Conservation (phyloP, 2,113 vertebrate genomes). For the Notiomystis cincta region DNA sequence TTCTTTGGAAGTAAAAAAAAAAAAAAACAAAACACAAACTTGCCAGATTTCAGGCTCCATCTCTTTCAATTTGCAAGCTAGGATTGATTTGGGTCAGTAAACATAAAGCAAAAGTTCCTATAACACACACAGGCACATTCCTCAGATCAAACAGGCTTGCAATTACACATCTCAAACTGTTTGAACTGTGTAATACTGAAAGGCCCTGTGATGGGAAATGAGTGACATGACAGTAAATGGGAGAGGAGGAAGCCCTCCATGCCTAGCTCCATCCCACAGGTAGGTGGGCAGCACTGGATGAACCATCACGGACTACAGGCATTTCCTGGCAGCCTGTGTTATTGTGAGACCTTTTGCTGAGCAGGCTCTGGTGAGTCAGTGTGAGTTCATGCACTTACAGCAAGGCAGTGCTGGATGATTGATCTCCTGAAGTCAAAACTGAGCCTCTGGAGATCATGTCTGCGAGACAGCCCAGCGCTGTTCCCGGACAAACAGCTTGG, state of each 20-base stretch:
- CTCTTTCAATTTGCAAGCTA: slow-evolving; percentile 3
- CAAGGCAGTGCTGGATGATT: neutral
- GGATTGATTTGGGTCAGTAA: slow-evolving; percentile 29
- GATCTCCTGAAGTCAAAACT: neutral
- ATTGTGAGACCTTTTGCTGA: neutral
- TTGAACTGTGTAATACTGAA: neutral
- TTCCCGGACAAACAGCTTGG: neutral
- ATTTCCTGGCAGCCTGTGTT: slow-evolving; percentile 13
- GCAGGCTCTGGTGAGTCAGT: neutral
- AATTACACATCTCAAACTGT: neutral
- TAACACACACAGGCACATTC: neutral
- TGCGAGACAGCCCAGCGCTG: neutral
- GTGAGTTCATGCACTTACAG: neutral
- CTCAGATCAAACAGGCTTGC: neutral
- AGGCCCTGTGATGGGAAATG: slow-evolving; percentile 12
- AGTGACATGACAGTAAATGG: neutral
- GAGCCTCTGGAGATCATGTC: neutral
- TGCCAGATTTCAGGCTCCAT: neutral
- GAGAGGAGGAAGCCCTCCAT: neutral
- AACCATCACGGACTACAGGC: neutral
- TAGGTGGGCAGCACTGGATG: neutral
- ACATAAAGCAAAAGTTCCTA: neutral
- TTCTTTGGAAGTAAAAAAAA: neutral
- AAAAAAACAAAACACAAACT: neutral
- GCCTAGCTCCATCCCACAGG: neutral